Conservation (phyloP, 2,888 invertebrate genomes). For the Nephrotoma flavescens region DNA sequence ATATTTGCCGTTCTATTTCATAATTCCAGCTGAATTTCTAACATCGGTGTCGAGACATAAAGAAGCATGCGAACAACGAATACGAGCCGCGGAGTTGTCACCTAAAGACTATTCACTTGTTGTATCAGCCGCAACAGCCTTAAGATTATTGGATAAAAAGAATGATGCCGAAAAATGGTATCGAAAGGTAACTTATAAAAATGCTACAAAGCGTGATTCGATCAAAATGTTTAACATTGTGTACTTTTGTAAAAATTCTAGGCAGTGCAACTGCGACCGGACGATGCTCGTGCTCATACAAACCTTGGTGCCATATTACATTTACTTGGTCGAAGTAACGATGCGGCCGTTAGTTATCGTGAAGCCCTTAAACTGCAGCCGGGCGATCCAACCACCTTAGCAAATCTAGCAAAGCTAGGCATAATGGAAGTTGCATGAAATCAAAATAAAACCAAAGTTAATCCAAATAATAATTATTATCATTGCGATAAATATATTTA, state of each 20-base stretch:
- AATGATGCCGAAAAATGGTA: conserved; percentile 79
- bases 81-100: conserved; percentile 61
- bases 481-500: background rate
- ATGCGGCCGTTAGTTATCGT: conserved; percentile 76
- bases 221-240: background rate
- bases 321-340: conserved; percentile 75
- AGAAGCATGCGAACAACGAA: conserved; percentile 70
- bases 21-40: conserved; percentile 67
- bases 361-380: conserved; percentile 77
- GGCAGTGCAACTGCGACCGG: conserved; percentile 34
- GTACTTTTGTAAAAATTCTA: conserved; percentile 11
- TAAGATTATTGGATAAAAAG: conserved; percentile 67
- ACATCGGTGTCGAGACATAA: conserved; percentile 60
- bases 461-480: background rate
- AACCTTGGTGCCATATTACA: conserved; percentile 92
- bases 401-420: conserved; percentile 67
- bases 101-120: conserved; percentile 70
- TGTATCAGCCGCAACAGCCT: conserved; percentile 76
- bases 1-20: background rate
- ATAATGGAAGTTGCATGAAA: conserved; percentile 21
- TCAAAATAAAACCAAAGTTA: background rate
- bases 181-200: conserved; percentile 42
- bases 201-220: background rate
- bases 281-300: conserved; percentile 83
- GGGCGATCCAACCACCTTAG: conserved; percentile 72